These are phyloP conservation scores for Diachasma alloeum DNA, from an alignment of 1,140 invertebrate genomes.

Conservation along the genomic window DNA sequence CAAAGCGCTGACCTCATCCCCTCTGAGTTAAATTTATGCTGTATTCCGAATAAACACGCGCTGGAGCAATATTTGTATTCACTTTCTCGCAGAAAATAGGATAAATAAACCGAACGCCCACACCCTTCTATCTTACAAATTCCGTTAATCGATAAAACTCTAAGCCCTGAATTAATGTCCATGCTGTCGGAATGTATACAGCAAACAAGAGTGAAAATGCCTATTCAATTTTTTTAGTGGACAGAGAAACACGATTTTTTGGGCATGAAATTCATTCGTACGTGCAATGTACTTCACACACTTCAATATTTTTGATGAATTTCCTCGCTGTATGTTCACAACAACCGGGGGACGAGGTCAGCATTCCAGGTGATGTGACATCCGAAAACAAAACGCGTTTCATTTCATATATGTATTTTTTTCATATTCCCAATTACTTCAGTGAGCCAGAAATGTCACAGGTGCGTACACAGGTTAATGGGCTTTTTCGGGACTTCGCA, in stretches of 20 bases:
- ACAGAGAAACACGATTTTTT: not conserved
- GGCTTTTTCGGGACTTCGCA: not conserved
- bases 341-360: not conserved
- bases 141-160: not conserved
- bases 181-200: not conserved
- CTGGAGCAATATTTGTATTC: not conserved
- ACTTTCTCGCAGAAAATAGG: not conserved
- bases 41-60: not conserved
- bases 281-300: not conserved
- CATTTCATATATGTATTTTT: not conserved
- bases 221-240: not conserved
- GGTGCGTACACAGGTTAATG: not conserved
- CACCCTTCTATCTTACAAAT: not conserved
- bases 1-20: not conserved
- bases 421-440: not conserved
- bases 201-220: not conserved
- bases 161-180: not conserved
- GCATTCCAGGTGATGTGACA: not conserved
- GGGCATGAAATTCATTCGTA: not conserved
- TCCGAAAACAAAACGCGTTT: not conserved
- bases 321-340: not conserved
- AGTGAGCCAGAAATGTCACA: not conserved
- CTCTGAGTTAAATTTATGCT: not conserved
- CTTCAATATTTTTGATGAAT: not conserved
- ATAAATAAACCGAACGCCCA: not conserved